Base-by-base conservation (phyloP, 2,113 vertebrate genomes). In the Apeltes quadracus region DNA sequence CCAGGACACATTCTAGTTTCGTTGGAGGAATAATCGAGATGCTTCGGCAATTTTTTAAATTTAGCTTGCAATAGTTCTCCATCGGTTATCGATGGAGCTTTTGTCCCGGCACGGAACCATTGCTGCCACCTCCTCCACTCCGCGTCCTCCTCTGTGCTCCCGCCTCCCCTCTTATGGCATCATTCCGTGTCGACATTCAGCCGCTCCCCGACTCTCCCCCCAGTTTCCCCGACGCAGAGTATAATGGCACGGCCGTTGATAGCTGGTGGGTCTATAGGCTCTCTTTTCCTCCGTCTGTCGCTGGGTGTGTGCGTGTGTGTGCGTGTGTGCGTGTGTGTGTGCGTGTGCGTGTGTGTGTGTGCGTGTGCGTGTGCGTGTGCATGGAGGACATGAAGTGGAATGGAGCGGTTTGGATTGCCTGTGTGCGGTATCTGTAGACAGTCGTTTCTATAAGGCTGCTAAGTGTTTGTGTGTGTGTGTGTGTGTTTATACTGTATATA, bases 381-480 rank as follows among this genome's bases (percentile, higher is more conserved):
- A 14, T 68, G 48, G 44, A 61, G 68, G 63, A 59, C 38, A 66
- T 86, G 81, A 67, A 75, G 58, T 85, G 83, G 68, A 73, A 73
- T 85, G 76, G 72, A 66, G 64, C 23, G 44, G 78, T 62, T 58
- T 87, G 79, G 69, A 83, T 51, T 69, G 78, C 81, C 76, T 87
- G 75, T 85, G 88, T 84, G 87, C 79, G 56, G 78, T 78, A 79
- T 88, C 79, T 85, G 88, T 87, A 79, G 83, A 91, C 88, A 89
- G 85, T 91, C 81, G 73, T 85, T 88, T 87, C 90, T 83, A 77
- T 76, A 91, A 91, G 91, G 90, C 88, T 13, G 85, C 43, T 39
- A 84, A 88, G 81, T 89, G 54, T 77, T 69, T 22, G 76, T 82
- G 77, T 85, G 3, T 75, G 44, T 76, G 44, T 62, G 44, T 78